Conservation (phyloP, 2,113 vertebrate species). For the Scytalopus superciliaris region DNA sequence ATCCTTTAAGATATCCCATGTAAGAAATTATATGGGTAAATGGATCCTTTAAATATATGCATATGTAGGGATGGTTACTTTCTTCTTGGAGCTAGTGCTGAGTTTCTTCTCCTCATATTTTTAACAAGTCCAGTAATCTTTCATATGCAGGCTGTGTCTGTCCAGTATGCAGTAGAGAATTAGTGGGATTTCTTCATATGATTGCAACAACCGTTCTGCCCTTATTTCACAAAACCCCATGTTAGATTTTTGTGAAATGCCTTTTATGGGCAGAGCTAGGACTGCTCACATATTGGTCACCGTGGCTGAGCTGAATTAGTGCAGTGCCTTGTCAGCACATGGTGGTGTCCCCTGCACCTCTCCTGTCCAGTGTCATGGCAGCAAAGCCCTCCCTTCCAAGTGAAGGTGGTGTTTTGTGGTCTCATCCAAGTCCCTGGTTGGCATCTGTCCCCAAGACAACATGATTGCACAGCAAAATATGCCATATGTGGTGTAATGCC, state of each 20-base stretch:
- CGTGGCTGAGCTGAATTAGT: accelerated
- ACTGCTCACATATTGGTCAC: accelerated
- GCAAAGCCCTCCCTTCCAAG: background rate
- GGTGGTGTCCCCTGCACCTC: background rate
- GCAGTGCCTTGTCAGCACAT: accelerated
- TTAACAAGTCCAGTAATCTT: background rate
- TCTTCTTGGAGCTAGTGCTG: background rate
- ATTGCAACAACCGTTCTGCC: background rate
- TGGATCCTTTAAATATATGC: conserved; percentile 13
- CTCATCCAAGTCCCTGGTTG: background rate
- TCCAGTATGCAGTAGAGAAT: background rate
- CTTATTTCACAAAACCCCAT: background rate
- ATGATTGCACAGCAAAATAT: background rate
- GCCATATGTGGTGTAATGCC: background rate
- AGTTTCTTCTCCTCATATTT: background rate
- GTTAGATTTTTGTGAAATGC: background rate
- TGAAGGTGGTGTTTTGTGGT: accelerated
- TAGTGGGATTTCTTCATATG: background rate
- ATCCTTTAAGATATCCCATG: conserved; percentile 23
- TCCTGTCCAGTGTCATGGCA: accelerated
- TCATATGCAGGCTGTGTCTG: background rate
- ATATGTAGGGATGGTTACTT: background rate
- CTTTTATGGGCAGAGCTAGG: background rate
- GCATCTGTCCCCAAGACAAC: background rate
- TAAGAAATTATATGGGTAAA: background rate